Conservation (phyloP, 1,140 invertebrate species). For the Lordiphosa stackelbergi region DNA sequence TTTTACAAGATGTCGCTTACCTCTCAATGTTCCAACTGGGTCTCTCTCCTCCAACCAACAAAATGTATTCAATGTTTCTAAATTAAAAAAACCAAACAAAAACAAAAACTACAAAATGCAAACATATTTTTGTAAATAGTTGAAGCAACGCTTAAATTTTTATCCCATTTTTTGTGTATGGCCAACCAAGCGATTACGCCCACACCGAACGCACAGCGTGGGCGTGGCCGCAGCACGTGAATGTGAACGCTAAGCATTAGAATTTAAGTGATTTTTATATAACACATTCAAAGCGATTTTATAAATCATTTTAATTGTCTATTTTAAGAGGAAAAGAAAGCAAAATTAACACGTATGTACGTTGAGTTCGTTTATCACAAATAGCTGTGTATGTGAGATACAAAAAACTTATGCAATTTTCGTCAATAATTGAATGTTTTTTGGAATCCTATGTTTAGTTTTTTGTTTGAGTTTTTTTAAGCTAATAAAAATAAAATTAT, state of each 20-base stretch:
- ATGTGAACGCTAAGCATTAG: conserved; percentile 74
- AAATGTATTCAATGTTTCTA: conserved; percentile 20
- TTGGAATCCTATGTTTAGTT: conserved; percentile 55
- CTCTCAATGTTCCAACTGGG: conserved; percentile 39
- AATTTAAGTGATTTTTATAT: conserved; percentile 64
- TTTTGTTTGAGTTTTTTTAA: conserved; percentile 68
- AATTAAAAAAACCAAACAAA: conserved; percentile 17
- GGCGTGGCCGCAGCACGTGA: conserved; percentile 44
- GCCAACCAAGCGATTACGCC: conserved; percentile 39
- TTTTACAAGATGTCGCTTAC: too few relatives aligned
- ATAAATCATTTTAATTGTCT: conserved; percentile 76
- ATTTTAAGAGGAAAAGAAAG: conserved; percentile 54
- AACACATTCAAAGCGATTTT: conserved; percentile 54
- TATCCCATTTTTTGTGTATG: conserved; percentile 52
- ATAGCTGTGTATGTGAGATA: conserved; percentile 34
- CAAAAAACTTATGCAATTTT: conserved; percentile 65
- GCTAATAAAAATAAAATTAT: conserved; percentile 73
- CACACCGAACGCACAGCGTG: conserved; percentile 18
- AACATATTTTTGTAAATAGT: conserved; percentile 72
- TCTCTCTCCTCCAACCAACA: conserved; percentile 25
- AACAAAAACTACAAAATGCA: conserved; percentile 38
- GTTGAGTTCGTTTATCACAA: conserved; percentile 55
- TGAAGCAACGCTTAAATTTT: conserved; percentile 63
- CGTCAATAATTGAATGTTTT: conserved; percentile 72
- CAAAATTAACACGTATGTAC: conserved; percentile 31